These are phyloP conservation scores for Acrossocheilus fasciatus DNA, from an alignment of 2,797 vertebrate genomes.

Conservation along the genomic window DNA sequence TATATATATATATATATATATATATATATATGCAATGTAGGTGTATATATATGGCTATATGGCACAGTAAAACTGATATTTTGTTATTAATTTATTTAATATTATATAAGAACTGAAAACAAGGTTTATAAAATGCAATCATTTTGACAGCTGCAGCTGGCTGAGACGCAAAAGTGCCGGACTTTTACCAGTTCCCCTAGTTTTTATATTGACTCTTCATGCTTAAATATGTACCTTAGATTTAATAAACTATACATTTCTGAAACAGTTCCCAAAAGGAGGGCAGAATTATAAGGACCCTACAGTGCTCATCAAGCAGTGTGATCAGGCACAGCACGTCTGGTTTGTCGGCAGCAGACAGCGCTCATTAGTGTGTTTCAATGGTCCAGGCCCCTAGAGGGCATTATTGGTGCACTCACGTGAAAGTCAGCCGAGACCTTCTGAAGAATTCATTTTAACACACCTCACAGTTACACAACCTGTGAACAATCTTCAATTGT, in stretches of 20 bases:
- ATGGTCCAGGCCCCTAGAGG: slow-evolving; percentile 59
- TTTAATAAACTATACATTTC: background rate
- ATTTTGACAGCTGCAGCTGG: background rate
- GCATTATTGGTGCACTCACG: slow-evolving; percentile 57
- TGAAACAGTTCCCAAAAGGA: slow-evolving; percentile 2
- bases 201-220: background rate
- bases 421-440: slow-evolving; percentile 16
- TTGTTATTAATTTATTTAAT: background rate
- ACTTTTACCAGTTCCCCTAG: background rate
- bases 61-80: background rate
- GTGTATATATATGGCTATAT: background rate
- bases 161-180: background rate
- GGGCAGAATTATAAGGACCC: background rate
- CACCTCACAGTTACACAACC: background rate
- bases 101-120: background rate
- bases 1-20: too few species aligned
- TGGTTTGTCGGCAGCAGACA: slow-evolving; percentile 9
- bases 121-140: background rate
- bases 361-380: slow-evolving; percentile 12
- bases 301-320: background rate
- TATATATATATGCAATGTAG: too few species aligned
- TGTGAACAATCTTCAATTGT: background rate
- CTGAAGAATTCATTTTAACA: slow-evolving; percentile 20
- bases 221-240: background rate
- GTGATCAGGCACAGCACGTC: slow-evolving; percentile 21